Percentiles rank a stretch among this genome's conserved stretches.
phyloP scores from a whole-genome alignment of 2,797 vertebrate species.

The Nothura maculosa region DNA sequence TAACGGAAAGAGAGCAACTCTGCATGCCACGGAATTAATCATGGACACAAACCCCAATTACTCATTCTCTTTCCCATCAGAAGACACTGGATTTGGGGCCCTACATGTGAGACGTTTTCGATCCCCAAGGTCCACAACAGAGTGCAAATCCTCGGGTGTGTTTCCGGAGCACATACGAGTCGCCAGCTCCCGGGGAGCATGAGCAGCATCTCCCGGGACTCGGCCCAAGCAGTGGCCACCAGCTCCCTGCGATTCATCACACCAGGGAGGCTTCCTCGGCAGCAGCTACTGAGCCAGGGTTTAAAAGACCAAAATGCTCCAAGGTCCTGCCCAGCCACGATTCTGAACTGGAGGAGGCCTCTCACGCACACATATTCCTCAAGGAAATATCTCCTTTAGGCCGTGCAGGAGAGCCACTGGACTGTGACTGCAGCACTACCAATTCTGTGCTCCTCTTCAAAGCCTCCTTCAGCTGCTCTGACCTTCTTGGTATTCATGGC shows the following conservation, averaged over 20 bases:
- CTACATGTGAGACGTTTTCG: background rate
- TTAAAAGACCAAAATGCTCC: background rate
- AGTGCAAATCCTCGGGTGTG: constrained; percentile 8
- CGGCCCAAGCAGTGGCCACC: background rate
- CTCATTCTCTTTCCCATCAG: constrained; percentile 51
- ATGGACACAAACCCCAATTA: constrained; percentile 53
- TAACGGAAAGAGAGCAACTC: background rate
- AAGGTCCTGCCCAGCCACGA: background rate
- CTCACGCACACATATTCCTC: background rate
- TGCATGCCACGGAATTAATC: constrained; percentile 36
- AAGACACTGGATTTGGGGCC: constrained; percentile 36
- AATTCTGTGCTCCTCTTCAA: background rate
- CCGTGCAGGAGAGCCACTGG: background rate
- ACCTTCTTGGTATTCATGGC: background rate
- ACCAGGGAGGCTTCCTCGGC: background rate
- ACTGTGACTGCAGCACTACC: accelerated
- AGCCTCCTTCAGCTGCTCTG: background rate
- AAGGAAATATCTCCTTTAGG: background rate
- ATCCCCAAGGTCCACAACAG: background rate
- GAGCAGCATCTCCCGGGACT: background rate
- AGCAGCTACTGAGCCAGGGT: background rate
- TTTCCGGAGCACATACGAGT: background rate
- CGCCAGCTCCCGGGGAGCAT: background rate
- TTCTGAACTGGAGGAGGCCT: background rate
- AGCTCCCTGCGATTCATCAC: background rate